phyloP scores from a whole-genome alignment of 2,888 invertebrate species.

The Lathronympha strigana region DNA sequence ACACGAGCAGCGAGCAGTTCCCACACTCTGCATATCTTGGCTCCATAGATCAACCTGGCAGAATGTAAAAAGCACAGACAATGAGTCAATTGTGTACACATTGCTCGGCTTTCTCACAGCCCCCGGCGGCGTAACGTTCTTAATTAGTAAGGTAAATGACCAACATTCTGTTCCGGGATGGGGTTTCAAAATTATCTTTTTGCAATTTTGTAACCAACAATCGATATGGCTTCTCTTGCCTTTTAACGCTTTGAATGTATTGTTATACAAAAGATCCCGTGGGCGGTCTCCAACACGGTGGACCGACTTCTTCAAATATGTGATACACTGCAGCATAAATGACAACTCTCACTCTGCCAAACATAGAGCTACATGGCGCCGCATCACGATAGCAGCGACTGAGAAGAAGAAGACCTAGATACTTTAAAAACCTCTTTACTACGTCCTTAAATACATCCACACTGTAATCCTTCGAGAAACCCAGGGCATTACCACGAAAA shows the following conservation, averaged over 20 bases:
- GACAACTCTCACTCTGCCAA: too few relatives aligned
- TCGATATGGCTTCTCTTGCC: not conserved
- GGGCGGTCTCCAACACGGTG: too few relatives aligned
- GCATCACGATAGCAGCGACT: too few relatives aligned
- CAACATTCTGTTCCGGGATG: constrained; percentile 65
- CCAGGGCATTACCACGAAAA: too few relatives aligned
- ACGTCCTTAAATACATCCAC: not conserved
- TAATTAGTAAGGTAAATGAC: constrained; percentile 82
- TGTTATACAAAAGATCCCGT: too few relatives aligned
- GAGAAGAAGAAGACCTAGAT: too few relatives aligned
- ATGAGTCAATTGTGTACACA: constrained; percentile 82
- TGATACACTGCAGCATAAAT: too few relatives aligned
- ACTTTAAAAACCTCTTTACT: not conserved
- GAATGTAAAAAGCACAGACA: constrained; percentile 79
- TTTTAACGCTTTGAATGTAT: too few relatives aligned
- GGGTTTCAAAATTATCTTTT: constrained; percentile 40
- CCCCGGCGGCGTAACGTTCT: constrained; percentile 69
- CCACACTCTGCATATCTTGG: constrained; percentile 83
- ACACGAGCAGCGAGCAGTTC: constrained; percentile 69
- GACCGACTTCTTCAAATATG: too few relatives aligned
- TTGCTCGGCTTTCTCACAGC: constrained; percentile 76
- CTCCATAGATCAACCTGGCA: constrained; percentile 80
- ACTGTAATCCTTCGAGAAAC: not conserved
- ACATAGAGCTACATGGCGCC: too few relatives aligned
- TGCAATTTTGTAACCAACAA: not conserved